Percentiles rank a stretch among this genome's conserved stretches.
Conservation (phyloP, 2,113 vertebrate species). For the Pseudorectes ferrugineus region DNA sequence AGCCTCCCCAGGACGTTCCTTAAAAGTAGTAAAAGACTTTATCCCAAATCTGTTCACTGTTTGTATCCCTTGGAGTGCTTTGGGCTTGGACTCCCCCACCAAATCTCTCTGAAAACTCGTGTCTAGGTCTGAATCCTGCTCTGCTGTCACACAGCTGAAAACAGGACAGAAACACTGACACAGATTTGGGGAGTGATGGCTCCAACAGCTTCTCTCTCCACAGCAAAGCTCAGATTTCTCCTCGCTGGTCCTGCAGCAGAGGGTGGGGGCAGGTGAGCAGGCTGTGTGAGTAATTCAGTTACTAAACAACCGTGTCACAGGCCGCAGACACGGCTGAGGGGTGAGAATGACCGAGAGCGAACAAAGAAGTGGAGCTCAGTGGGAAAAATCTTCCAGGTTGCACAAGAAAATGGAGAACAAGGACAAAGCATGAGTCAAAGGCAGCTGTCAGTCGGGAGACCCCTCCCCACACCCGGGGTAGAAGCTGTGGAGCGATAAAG, state of each 20-base stretch:
- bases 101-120: not conserved
- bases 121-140: not conserved
- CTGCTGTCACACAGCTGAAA: not conserved
- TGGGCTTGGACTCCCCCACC: not conserved
- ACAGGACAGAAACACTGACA: not conserved
- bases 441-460: not conserved
- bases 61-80: not conserved
- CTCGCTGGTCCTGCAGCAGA: not conserved
- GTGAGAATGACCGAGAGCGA: not conserved
- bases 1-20: not conserved
- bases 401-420: not conserved
- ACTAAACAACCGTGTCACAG: not conserved
- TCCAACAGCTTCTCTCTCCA: not conserved
- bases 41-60: not conserved
- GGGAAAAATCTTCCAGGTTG: not conserved
- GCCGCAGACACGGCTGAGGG: not conserved
- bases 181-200: not conserved
- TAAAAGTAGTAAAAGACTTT: not conserved
- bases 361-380: not conserved
- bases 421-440: not conserved
- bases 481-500: not conserved
- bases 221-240: not conserved
- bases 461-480: not conserved
- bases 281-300: not conserved
- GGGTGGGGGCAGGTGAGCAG: not conserved